Percentiles rank a stretch among this genome's conserved stretches.
These are phyloP conservation scores for Calidris pygmaea DNA, from an alignment of 2,113 vertebrate species.

Conservation along the genomic window DNA sequence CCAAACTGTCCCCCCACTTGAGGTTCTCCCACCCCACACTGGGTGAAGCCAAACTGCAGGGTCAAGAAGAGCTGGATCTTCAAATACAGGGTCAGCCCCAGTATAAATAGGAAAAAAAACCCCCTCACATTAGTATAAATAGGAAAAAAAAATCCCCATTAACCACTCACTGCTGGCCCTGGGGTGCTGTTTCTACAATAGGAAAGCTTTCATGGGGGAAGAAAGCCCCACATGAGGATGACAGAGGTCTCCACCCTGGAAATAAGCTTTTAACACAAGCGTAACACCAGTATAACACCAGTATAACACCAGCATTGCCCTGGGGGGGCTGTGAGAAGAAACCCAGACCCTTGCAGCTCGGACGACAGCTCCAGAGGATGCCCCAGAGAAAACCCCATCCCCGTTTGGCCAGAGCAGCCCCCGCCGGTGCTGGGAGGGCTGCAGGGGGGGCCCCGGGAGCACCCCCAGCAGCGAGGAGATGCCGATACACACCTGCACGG, in stretches of 20 bases:
- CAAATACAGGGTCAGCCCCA: background rate
- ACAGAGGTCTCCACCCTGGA: background rate
- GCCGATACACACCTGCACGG: conserved; percentile 96
- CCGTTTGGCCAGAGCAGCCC: background rate
- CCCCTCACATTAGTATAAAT: background rate
- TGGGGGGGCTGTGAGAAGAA: accelerated
- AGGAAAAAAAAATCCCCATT: background rate
- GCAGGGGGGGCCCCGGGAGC: background rate
- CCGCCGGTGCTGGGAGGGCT: background rate
- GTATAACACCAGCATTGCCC: background rate
- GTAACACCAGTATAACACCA: background rate
- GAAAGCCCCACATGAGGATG: background rate
- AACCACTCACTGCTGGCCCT: background rate
- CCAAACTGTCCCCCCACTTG: background rate
- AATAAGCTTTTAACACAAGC: background rate
- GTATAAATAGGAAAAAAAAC: background rate
- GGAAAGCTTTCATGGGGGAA: background rate
- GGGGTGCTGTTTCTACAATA: background rate
- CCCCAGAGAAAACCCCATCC: background rate
- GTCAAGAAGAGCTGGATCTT: background rate
- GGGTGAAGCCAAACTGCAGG: background rate
- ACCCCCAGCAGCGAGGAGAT: conserved; percentile 31
- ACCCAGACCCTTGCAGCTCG: background rate
- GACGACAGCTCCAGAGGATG: background rate
- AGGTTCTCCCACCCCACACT: background rate